phyloP scores from a whole-genome alignment of 2,797 vertebrate species.

The Chaenodraco wilsoni region DNA sequence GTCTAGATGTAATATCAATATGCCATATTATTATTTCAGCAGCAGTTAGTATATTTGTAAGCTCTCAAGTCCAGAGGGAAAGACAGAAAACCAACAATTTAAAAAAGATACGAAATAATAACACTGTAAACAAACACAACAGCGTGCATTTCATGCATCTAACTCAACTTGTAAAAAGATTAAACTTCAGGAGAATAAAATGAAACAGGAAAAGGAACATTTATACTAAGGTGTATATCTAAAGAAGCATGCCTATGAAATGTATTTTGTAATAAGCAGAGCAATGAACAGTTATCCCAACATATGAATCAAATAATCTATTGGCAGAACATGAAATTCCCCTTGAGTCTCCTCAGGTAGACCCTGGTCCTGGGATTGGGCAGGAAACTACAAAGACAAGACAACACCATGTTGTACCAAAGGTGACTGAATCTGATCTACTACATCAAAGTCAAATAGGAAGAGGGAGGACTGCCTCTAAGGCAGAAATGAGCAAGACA shows the following conservation, averaged over 20 bases:
- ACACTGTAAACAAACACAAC: constrained; percentile 55
- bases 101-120: constrained; percentile 45
- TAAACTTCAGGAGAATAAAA: constrained; percentile 35
- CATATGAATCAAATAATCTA: constrained; percentile 44
- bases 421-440: constrained; percentile 48
- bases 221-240: constrained; percentile 34
- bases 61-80: constrained; percentile 73
- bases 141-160: constrained; percentile 62
- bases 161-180: constrained; percentile 39
- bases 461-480: constrained; percentile 10
- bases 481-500: constrained; percentile 17
- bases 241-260: constrained; percentile 58
- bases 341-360: constrained; percentile 46
- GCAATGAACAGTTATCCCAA: constrained; percentile 64
- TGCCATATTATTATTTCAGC: neutral
- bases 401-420: constrained; percentile 12
- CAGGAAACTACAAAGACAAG: constrained; percentile 39
- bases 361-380: constrained; percentile 46
- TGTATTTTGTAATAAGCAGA: constrained; percentile 67
- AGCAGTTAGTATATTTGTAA: constrained; percentile 33
- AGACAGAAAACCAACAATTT: constrained; percentile 41
- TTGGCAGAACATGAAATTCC: constrained; percentile 40
- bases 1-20: neutral
- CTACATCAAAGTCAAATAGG: constrained; percentile 48
- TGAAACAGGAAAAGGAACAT: constrained; percentile 20